Evolutionary conservation across 1,140 invertebrate species (phyloP), one percentile per base, ranked within the genome.

Genomic region (Pteromalus puparum): DNA sequence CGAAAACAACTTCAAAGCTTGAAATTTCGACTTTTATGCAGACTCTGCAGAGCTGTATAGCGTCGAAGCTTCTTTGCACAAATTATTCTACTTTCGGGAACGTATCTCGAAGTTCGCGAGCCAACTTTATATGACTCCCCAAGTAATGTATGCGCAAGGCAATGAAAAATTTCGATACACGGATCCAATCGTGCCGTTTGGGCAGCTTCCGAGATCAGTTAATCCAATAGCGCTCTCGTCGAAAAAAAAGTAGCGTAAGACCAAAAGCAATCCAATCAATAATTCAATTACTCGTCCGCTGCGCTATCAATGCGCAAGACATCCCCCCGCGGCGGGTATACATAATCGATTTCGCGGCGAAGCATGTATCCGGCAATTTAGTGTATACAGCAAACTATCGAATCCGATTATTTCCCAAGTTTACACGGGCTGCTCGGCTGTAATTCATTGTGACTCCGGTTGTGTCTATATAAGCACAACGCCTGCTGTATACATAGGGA

Each of bases 351-450:
- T 61, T 28, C 7, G 26, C 26, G 12, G 18, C 28, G 7, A 61
- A 28, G 2, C 75, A 77, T 30, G 28, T 26, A 67, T 21, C 18
- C 12, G 21, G 38, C n/a, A 42, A 79, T 67, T 68, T n/a, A 67
- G 2, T 68, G 77, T 26, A 7, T 38, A 34, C 34, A 70, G 65
- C 68, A 24, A 81, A 73, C 72, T 61, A 68, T n/a, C 30, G 42
- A 82, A 78, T 83, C 65, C 30, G 75, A 77, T 83, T 77, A 83
- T 78, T 78, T 75, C 65, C 61, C 65, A 53, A 72, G 74, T 83
- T 83, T 77, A 78, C 26, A 68, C 34, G 15, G 53, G 38, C n/a
- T 72, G 13, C n/a, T 46, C 77, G 1, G 5, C 73, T 38, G 73
- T 75, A 75, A 75, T 75, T 42, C 38, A 75, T n/a, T 10, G 18